Evolutionary conservation across 2,888 invertebrate genomes (phyloP).

Genomic region (Psylliodes chrysocephalus): DNA sequence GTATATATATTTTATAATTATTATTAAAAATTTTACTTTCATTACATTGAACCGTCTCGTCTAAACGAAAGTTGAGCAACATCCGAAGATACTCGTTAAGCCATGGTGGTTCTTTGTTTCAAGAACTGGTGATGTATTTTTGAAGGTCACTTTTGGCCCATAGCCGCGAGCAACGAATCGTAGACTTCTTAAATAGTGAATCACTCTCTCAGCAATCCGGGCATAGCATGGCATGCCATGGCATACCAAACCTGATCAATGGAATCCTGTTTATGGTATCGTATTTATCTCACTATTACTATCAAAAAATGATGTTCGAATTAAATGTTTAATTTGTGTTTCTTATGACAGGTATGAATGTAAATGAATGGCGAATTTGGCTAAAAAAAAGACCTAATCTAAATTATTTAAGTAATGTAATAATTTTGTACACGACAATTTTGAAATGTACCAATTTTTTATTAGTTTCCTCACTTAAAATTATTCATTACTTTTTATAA

Average conservation of each 20-base stretch:
- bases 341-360: too few species aligned
- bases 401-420: too few species aligned
- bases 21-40: slow-evolving; percentile 8
- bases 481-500: too few species aligned
- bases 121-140: slow-evolving; percentile 54
- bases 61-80: slow-evolving; percentile 33
- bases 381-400: too few species aligned
- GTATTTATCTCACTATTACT: slow-evolving; percentile 29
- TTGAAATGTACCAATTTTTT: too few species aligned
- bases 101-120: slow-evolving; percentile 51
- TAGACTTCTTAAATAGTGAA: slow-evolving; percentile 42
- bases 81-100: slow-evolving; percentile 4
- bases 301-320: slow-evolving; percentile 26
- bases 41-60: background rate
- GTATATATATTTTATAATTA: too few species aligned
- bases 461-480: too few species aligned
- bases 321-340: slow-evolving; percentile 6
- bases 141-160: slow-evolving; percentile 62
- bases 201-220: slow-evolving; percentile 32
- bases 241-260: slow-evolving; percentile 54
- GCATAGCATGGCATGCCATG: background rate
- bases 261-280: slow-evolving; percentile 50
- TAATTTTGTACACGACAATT: too few species aligned
- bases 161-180: slow-evolving; percentile 54
- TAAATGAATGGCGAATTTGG: too few species aligned